Evolutionary conservation across 2,113 vertebrate genomes (phyloP).

Genomic region (Cricetomys ansorgei): DNA sequence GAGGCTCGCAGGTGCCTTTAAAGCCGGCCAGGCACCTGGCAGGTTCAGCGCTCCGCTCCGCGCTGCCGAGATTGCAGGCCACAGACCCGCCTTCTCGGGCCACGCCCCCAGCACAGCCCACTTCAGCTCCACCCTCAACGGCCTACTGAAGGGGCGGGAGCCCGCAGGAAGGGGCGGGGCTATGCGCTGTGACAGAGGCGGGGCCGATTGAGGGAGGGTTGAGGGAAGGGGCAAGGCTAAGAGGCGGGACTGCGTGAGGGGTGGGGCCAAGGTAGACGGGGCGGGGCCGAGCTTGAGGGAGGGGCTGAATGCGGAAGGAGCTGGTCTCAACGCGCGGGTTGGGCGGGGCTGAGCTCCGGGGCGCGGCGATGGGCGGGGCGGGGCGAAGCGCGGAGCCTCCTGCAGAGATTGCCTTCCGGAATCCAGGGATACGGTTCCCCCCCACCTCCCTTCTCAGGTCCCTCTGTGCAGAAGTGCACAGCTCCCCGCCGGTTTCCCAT

Average conservation of each 20-base stretch:
- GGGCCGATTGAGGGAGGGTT: neutral
- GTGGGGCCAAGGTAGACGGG: no score
- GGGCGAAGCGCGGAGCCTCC: neutral
- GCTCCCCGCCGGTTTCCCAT: neutral
- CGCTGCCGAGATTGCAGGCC: neutral
- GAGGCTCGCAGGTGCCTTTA: neutral
- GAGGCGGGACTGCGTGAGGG: neutral
- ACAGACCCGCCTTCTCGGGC: neutral
- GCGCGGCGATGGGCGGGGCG: rapidly evolving
- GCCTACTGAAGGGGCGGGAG: neutral
- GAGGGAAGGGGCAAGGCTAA: neutral
- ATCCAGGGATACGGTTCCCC: neutral
- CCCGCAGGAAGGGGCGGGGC: neutral
- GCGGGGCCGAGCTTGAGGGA: no score
- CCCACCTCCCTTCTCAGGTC: neutral
- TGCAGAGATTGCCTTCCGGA: neutral
- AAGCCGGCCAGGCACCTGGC: neutral
- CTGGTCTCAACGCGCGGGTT: no score
- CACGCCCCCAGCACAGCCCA: neutral
- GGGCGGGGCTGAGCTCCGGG: no score
- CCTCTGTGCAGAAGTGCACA: neutral
- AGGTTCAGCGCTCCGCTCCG: neutral
- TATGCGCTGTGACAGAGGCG: neutral
- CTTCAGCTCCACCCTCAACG: neutral
- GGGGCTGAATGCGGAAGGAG: neutral